phyloP scores from a whole-genome alignment of 2,888 invertebrate genomes.

The Byasa hedistus region DNA sequence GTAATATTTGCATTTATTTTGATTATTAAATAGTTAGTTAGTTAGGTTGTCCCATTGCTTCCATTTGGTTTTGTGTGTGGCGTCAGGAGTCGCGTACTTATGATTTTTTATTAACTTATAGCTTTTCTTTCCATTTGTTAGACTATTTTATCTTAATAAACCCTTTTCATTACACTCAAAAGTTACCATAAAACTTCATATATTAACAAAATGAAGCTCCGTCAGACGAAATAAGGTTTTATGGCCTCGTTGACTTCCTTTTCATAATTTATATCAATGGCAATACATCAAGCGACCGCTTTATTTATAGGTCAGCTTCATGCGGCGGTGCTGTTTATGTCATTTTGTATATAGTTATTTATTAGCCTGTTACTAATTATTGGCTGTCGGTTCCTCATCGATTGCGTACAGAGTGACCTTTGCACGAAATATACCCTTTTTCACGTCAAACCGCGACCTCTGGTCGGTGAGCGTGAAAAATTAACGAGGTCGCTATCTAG shows the following conservation, averaged over 20 bases:
- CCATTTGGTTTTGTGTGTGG: no score
- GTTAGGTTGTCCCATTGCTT: no score
- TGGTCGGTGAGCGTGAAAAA: conserved; percentile 19
- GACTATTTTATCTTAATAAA: no score
- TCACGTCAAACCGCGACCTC: conserved; percentile 26
- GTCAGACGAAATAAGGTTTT: conserved; percentile 26
- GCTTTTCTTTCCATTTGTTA: no score
- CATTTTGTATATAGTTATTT: conserved; percentile 31
- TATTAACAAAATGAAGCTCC: conserved; percentile 7
- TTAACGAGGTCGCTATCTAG: conserved; percentile 25
- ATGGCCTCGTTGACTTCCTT: conserved; percentile 27
- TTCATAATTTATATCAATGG: conserved; percentile 26
- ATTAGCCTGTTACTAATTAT: conserved; percentile 30
- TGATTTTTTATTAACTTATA: no score
- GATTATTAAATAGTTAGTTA: no score
- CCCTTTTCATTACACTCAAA: not conserved
- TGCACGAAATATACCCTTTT: conserved; percentile 28
- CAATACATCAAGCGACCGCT: conserved; percentile 27
- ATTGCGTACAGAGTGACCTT: conserved; percentile 29
- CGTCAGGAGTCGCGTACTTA: no score
- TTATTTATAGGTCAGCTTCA: conserved; percentile 30
- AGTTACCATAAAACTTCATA: not conserved
- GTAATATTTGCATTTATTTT: not conserved
- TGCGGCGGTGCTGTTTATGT: conserved; percentile 27
- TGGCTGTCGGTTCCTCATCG: conserved; percentile 28